These are phyloP conservation scores for Meiosimyza decipiens DNA, from an alignment of 2,888 invertebrate genomes.

Conservation along the genomic window DNA sequence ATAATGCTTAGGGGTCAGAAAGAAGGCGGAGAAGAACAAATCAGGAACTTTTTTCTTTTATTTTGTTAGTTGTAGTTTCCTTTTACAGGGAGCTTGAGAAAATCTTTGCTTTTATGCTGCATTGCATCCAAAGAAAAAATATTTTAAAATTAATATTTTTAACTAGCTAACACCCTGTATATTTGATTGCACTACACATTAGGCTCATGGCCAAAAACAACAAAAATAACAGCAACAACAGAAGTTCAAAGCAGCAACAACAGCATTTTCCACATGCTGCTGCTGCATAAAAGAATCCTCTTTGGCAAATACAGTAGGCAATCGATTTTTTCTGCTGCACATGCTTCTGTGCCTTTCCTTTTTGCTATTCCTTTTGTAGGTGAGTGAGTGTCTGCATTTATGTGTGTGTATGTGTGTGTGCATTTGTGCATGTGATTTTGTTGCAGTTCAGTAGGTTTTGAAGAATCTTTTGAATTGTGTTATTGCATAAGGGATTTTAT, in stretches of 20 bases:
- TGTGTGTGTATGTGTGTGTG: neutral
- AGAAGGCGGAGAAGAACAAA: neutral
- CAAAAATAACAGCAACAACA: slow-evolving; percentile 30
- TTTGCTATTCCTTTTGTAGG: neutral
- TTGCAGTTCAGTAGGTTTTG: slow-evolving; percentile 16
- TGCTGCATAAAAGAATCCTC: slow-evolving; percentile 5
- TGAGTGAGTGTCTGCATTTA: neutral
- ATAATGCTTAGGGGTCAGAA: neutral
- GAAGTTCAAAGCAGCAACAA: slow-evolving; percentile 4
- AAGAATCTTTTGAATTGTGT: neutral
- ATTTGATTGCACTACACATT: slow-evolving; percentile 12
- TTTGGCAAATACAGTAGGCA: slow-evolving; percentile 19
- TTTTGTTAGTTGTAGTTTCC: slow-evolving; percentile 3
- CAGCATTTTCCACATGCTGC: neutral
- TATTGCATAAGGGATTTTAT: slow-evolving; percentile 4
- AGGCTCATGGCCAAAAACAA: slow-evolving; percentile 34
- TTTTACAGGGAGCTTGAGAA: too few relatives aligned
- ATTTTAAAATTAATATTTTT: too few relatives aligned
- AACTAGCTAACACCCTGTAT: too few relatives aligned
- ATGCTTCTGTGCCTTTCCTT: neutral
- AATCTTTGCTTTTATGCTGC: too few relatives aligned
- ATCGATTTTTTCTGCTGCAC: slow-evolving; percentile 14
- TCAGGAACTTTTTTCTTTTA: neutral
- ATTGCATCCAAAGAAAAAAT: too few relatives aligned
- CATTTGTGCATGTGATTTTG: neutral